These are phyloP conservation scores for Eufriesea mexicana DNA, from an alignment of 1,140 invertebrate genomes.

Conservation along the genomic window DNA sequence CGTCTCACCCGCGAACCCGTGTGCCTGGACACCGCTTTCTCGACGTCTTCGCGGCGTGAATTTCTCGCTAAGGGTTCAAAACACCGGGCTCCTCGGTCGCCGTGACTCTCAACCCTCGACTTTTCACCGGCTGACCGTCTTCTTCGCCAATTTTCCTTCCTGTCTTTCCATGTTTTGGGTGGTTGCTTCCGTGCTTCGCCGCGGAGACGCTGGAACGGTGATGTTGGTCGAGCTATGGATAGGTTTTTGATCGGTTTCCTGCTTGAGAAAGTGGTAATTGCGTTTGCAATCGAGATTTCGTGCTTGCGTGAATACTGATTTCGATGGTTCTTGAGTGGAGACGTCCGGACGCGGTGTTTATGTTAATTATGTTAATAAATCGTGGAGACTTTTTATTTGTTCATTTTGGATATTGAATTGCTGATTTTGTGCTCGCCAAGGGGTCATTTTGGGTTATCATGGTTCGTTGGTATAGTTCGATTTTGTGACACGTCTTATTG, in stretches of 20 bases:
- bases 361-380: too few relatives aligned
- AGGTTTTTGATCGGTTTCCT: background rate
- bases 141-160: background rate
- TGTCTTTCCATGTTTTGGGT: background rate
- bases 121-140: background rate
- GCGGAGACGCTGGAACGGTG: background rate
- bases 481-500: background rate
- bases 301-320: too few relatives aligned
- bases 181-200: too few relatives aligned
- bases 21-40: slow-evolving; percentile 50
- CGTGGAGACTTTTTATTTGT: too few relatives aligned
- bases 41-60: slow-evolving; percentile 52
- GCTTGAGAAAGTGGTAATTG: too few relatives aligned
- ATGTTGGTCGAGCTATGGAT: background rate
- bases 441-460: too few relatives aligned
- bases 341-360: too few relatives aligned
- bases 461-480: too few relatives aligned
- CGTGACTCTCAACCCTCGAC: slow-evolving; percentile 61
- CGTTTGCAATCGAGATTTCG: too few relatives aligned
- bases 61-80: slow-evolving; percentile 68
- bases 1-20: background rate
- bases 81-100: slow-evolving; percentile 38
- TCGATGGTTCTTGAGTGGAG: too few relatives aligned
- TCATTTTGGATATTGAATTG: too few relatives aligned
- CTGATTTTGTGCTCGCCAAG: too few relatives aligned